These are phyloP conservation scores for Origma solitaria DNA, from an alignment of 2,113 vertebrate species.

Conservation along the genomic window DNA sequence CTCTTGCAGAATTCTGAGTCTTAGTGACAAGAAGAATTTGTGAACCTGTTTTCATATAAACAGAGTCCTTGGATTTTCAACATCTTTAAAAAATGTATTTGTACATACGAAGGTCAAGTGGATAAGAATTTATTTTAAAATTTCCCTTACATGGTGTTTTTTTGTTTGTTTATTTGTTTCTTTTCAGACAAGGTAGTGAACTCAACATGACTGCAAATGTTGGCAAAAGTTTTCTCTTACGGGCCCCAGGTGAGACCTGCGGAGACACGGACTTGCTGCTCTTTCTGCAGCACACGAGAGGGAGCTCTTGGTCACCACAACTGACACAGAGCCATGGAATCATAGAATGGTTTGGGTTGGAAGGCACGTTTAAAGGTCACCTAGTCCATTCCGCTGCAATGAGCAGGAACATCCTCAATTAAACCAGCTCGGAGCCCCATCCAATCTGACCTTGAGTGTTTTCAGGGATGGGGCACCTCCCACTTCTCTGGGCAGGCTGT, in stretches of 20 bases:
- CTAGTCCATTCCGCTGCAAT: neutral
- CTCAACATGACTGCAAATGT: neutral
- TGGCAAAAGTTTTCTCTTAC: neutral
- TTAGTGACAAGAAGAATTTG: neutral
- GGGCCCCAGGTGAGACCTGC: rapidly evolving
- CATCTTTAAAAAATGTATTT: neutral
- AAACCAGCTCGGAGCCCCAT: neutral
- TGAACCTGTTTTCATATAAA: neutral
- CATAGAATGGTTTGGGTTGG: neutral
- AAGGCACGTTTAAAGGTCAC: neutral
- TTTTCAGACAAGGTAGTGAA: neutral
- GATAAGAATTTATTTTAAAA: neutral
- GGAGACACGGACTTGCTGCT: rapidly evolving
- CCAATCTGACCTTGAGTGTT: neutral
- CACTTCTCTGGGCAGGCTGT: neutral
- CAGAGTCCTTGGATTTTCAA: neutral
- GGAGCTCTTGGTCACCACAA: slow-evolving; percentile 21
- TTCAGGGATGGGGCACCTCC: neutral
- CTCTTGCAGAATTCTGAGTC: neutral
- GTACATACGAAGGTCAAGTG: neutral
- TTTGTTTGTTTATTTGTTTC: neutral
- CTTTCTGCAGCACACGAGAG: neutral
- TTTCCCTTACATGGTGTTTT: rapidly evolving
- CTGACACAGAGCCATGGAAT: rapidly evolving
- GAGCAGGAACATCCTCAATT: neutral